These are phyloP conservation scores for Pelecanus crispus DNA, from an alignment of 2,113 vertebrate species.

Conservation along the genomic window DNA sequence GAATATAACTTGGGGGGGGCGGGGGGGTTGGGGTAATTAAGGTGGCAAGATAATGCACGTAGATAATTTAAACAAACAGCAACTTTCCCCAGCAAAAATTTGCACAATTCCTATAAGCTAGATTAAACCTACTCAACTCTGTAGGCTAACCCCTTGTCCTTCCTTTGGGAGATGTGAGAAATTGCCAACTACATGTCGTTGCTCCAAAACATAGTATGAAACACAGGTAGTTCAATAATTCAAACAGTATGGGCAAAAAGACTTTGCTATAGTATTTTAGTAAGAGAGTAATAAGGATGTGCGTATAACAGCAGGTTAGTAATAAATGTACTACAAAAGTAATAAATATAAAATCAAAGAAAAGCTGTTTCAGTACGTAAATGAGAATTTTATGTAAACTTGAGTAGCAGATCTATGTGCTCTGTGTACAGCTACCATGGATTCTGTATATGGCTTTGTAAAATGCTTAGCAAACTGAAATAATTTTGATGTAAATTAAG, in stretches of 20 bases:
- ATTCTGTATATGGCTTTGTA: neutral
- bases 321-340: neutral
- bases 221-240: neutral
- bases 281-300: neutral
- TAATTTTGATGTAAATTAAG: neutral
- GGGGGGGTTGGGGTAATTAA: neutral
- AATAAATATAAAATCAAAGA: neutral
- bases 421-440: neutral
- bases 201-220: neutral
- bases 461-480: neutral
- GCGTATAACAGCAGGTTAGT: neutral
- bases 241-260: neutral
- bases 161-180: neutral
- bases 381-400: neutral
- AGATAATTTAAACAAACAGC: neutral
- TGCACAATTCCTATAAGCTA: neutral
- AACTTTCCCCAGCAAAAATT: neutral
- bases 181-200: neutral
- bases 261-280: neutral
- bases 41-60: neutral
- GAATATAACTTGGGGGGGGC: neutral
- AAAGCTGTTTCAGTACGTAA: neutral
- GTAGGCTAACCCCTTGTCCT: neutral
- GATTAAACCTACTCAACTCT: neutral
- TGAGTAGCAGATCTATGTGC: neutral